Conservation (phyloP, 2,113 vertebrate species). For the Chionis minor region DNA sequence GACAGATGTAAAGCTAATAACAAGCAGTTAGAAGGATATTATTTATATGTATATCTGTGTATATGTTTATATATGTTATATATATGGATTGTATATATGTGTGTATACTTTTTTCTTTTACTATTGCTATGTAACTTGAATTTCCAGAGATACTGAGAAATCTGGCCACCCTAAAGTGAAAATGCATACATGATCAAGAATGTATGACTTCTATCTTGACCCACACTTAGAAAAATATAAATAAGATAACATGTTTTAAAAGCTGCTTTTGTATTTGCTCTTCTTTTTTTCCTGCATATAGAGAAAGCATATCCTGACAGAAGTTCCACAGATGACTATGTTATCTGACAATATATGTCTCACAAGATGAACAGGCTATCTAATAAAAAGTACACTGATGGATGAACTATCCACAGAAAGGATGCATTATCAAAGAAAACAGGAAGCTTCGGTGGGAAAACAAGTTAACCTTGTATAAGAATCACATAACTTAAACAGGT, state of each 20-base stretch:
- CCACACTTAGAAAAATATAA: neutral
- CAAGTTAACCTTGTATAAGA: neutral
- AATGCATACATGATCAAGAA: neutral
- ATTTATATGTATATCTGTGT: neutral
- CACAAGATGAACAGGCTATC: neutral
- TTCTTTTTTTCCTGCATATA: neutral
- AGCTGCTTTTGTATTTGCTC: neutral
- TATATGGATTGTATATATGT: neutral
- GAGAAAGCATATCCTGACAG: neutral
- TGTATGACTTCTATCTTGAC: neutral
- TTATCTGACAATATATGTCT: neutral
- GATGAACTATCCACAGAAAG: neutral
- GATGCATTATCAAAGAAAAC: neutral
- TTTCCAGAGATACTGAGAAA: neutral
- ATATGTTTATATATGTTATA: neutral
- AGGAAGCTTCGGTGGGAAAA: neutral
- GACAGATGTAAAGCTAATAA: neutral
- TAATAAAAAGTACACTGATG: neutral
- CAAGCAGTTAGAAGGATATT: neutral
- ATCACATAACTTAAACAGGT: neutral
- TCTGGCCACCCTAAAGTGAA: neutral
- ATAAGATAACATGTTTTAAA: neutral
- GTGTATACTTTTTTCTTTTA: neutral
- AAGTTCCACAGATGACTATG: neutral
- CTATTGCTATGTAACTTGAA: neutral